Evolutionary conservation across 2,113 vertebrate species (phyloP).

Genomic region (Xiphorhynchus elegans): DNA sequence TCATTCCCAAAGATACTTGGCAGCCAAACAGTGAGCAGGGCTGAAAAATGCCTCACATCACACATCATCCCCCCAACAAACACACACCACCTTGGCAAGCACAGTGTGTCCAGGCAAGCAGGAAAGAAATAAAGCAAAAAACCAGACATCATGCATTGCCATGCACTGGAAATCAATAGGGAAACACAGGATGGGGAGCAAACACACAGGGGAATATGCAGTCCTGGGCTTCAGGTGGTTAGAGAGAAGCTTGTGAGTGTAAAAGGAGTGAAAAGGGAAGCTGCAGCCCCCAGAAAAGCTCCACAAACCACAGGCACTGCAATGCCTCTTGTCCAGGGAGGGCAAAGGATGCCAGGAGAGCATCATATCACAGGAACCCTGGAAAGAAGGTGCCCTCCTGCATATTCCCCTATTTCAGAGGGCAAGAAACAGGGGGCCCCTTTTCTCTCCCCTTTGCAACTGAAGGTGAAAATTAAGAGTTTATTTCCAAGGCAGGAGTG

Average conservation of each 20-base stretch:
- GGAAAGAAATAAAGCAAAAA: background rate
- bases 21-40: background rate
- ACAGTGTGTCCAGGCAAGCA: background rate
- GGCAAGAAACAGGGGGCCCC: too few species aligned
- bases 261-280: too few species aligned
- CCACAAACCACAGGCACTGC: too few species aligned
- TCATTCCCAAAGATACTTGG: background rate
- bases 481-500: too few species aligned
- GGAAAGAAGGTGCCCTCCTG: too few species aligned
- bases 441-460: too few species aligned
- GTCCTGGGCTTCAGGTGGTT: background rate
- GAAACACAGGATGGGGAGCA: background rate
- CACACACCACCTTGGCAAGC: background rate
- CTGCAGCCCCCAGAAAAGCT: too few species aligned
- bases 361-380: too few species aligned
- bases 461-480: too few species aligned
- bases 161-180: background rate
- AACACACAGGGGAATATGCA: background rate
- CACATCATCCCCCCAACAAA: background rate
- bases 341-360: too few species aligned
- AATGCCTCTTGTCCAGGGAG: too few species aligned
- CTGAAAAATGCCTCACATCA: background rate
- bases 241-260: background rate
- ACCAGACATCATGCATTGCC: background rate
- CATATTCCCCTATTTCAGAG: too few species aligned